Evolutionary conservation across 2,797 vertebrate genomes (phyloP), one percentile per base, ranked within the genome.

Genomic region (Mycteria americana): DNA sequence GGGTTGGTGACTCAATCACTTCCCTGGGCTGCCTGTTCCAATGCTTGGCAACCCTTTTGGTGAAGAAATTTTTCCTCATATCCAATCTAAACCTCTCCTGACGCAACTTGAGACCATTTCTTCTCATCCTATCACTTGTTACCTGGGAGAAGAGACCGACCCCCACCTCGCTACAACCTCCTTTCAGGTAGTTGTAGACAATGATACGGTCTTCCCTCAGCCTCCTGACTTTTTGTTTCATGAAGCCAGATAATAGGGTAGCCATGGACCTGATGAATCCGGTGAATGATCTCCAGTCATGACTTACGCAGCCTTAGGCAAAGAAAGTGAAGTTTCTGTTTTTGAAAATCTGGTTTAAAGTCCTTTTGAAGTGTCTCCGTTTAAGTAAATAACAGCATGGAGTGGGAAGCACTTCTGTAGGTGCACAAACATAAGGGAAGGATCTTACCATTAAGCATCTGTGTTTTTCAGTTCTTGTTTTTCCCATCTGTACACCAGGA

Each of bases 81-180:
- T 11, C 35, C 11, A 50, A 4, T 27, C 41, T 73, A 53, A 64
- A 73, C 14, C 7, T 27, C 33, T 10, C 28, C 18, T 54, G 57
- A 10, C 3, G 1, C 23, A 63, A 59, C 59, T 64, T 54, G 33
- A 64, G 28, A 22, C 28, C 4, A 1, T 53, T 73, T 73, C 22
- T 33, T 83, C 57, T 54, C 3, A 2, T 13, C 22, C 50, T 54
- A 14, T 53, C 1, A 0, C 27, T 31, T 27, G 7, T 27, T 35
- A 53, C 48, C 3, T 51, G 37, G 17, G 33, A 45, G 2, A 70
- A 82, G 67, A 43, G 37, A 51, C 19, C 2, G 0, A 35, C 8
- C 4, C 6, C 16, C 46, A 43, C 31, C 12, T 43, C 2, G 1
- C 53, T 48, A 57, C 53, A 57, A 11, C n/a, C 43, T 57, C 53